A percentile compares a stretch with the other conserved stretches of the same genome.
phyloP scores from a whole-genome alignment of 2,888 invertebrate species.

The Drosophila macrospina region DNA sequence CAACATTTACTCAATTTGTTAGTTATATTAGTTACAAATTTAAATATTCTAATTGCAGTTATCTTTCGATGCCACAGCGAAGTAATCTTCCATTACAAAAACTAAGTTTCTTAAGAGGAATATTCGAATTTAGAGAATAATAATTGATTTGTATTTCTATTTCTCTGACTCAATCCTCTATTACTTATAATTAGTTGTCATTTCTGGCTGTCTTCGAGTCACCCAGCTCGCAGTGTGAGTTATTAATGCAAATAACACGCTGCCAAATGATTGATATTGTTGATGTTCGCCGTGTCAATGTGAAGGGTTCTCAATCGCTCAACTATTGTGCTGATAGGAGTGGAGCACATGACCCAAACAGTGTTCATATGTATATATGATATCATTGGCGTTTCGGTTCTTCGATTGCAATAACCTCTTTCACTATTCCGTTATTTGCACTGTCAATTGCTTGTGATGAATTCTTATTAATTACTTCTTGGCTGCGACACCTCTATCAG shows the following conservation, averaged over 20 bases:
- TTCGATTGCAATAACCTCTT: conserved; percentile 48
- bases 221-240: neutral
- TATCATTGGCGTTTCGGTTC: conserved; percentile 56
- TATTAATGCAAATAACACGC: conserved; percentile 53
- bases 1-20: neutral
- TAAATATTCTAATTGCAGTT: no score
- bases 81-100: no score
- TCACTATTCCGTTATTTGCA: conserved; percentile 32
- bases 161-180: no score
- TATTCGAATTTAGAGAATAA: no score
- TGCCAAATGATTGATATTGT: conserved; percentile 58
- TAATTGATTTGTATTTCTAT: no score
- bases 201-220: neutral
- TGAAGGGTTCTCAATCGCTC: conserved; percentile 39
- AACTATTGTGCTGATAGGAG: conserved; percentile 35
- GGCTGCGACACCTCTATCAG: conserved; percentile 24
- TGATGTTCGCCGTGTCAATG: conserved; percentile 37
- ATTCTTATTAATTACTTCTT: conserved; percentile 64
- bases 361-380: conserved; percentile 46
- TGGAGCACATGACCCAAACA: conserved; percentile 62
- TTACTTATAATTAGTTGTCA: neutral
- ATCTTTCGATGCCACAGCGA: no score
- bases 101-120: no score
- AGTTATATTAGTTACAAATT: no score
- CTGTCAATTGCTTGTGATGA: conserved; percentile 58